Conservation (phyloP, 2,113 vertebrate genomes). For the Leptobrachium ailaonicum region DNA sequence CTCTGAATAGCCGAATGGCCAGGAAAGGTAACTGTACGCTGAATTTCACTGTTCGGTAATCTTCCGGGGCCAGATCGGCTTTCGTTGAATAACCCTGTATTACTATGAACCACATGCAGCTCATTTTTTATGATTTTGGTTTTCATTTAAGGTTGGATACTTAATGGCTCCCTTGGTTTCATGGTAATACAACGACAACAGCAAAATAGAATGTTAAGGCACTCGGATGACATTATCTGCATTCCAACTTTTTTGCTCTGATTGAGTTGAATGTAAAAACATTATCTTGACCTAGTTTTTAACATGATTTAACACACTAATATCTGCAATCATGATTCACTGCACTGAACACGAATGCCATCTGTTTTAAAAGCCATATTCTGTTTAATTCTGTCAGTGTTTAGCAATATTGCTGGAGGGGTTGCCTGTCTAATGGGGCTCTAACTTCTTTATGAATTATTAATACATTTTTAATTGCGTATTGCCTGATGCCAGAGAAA, state of each 20-base stretch:
- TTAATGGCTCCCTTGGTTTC: no score
- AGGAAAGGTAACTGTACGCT: no score
- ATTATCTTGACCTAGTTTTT: constrained; percentile 42
- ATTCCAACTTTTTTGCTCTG: constrained; percentile 1
- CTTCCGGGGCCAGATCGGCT: no score
- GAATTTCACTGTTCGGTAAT: no score
- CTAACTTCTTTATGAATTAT: constrained; percentile 47
- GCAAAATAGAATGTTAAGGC: background rate
- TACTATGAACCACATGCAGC: no score
- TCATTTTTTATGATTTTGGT: no score
- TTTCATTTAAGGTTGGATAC: no score
- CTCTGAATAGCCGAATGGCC: no score
- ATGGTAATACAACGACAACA: no score
- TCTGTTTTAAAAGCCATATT: constrained; percentile 38
- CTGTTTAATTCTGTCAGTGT: constrained; percentile 26
- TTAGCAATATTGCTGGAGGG: constrained; percentile 25
- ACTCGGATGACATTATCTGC: background rate
- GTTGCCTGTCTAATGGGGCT: constrained; percentile 41
- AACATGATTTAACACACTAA: constrained; percentile 31
- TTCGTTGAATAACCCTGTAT: no score
- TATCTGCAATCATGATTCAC: constrained; percentile 39
- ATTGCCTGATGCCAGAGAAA: constrained; percentile 34
- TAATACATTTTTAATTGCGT: constrained; percentile 49
- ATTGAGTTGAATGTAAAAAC: background rate
- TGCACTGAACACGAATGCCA: constrained; percentile 31